A percentile compares a stretch with the other conserved stretches of the same genome.
These are phyloP conservation scores for Geophilus truncorum DNA, from an alignment of 2,888 invertebrate species.

Conservation along the genomic window DNA sequence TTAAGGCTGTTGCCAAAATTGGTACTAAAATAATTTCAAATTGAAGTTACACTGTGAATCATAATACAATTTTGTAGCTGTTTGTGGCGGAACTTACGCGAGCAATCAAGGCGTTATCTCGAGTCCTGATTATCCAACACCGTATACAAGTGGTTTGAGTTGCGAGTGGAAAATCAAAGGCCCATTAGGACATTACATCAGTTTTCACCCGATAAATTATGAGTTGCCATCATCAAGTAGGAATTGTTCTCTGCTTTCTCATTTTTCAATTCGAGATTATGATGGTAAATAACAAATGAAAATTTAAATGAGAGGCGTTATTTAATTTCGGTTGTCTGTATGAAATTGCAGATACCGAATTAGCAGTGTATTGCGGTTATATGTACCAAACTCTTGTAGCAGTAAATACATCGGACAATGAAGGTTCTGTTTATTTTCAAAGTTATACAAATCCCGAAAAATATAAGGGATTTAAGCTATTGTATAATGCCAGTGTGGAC, in stretches of 20 bases:
- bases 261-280: not conserved
- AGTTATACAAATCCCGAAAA: slow-evolving; percentile 16
- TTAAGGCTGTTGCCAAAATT: slow-evolving; percentile 64
- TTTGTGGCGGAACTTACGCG: slow-evolving; percentile 64
- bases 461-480: slow-evolving; percentile 57
- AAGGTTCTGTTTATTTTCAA: slow-evolving; percentile 55
- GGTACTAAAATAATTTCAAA: too few relatives aligned
- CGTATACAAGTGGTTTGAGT: slow-evolving; percentile 56
- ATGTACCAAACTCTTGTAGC: slow-evolving; percentile 41
- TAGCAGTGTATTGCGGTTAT: slow-evolving; percentile 45
- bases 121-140: slow-evolving; percentile 63
- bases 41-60: too few relatives aligned
- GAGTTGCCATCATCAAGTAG: slow-evolving; percentile 41
- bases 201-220: slow-evolving; percentile 45
- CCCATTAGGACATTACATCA: slow-evolving; percentile 46
- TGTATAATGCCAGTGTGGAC: slow-evolving; percentile 56
- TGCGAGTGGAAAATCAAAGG: slow-evolving; percentile 66
- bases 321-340: not conserved
- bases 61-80: too few relatives aligned
- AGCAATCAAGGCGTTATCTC: slow-evolving; percentile 56
- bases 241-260: slow-evolving; percentile 36
- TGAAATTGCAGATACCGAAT: slow-evolving; percentile 39
- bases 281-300: not conserved
- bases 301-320: too few relatives aligned
- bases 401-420: slow-evolving; percentile 54